A percentile compares a stretch with the other conserved stretches of the same genome.
These are phyloP conservation scores for Dicerorhinus sumatrensis DNA, from an alignment of 2,113 vertebrate species.

Conservation along the genomic window DNA sequence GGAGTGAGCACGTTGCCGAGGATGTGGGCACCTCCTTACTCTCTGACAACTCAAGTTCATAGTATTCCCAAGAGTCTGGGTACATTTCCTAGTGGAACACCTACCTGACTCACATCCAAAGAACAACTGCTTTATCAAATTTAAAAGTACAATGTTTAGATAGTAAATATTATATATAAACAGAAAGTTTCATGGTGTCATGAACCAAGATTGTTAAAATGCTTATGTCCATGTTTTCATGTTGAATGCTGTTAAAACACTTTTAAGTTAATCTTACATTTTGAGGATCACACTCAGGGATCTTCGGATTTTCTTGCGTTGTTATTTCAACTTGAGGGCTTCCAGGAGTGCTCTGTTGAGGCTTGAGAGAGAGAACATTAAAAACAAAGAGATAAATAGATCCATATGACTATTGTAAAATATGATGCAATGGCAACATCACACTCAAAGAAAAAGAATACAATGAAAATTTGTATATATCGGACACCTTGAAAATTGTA, in stretches of 20 bases:
- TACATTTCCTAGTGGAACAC: not conserved
- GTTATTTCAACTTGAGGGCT: constrained; percentile 65
- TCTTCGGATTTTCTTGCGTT: constrained; percentile 81
- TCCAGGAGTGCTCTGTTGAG: constrained; percentile 66
- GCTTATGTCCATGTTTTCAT: not conserved
- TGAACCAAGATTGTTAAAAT: not conserved
- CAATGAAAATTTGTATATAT: not conserved
- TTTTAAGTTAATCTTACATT: constrained; percentile 84
- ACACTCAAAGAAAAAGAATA: not conserved
- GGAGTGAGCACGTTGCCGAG: not conserved
- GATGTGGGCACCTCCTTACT: not conserved
- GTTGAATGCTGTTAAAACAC: not conserved
- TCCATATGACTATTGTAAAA: not conserved
- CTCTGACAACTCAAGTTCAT: not conserved
- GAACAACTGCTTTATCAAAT: not conserved
- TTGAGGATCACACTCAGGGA: constrained; percentile 82
- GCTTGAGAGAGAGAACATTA: not conserved
- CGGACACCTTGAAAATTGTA: not conserved
- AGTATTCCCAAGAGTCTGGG: not conserved
- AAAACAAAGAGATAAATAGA: not conserved
- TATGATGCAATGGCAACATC: not conserved
- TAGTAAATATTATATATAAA: not conserved
- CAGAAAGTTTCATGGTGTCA: not conserved
- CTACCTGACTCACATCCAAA: not conserved
- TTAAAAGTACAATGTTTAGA: not conserved